Evolutionary conservation across 2,797 vertebrate species (phyloP), one percentile per base, ranked within the genome.

Genomic region (Cyclopterus lumpus): DNA sequence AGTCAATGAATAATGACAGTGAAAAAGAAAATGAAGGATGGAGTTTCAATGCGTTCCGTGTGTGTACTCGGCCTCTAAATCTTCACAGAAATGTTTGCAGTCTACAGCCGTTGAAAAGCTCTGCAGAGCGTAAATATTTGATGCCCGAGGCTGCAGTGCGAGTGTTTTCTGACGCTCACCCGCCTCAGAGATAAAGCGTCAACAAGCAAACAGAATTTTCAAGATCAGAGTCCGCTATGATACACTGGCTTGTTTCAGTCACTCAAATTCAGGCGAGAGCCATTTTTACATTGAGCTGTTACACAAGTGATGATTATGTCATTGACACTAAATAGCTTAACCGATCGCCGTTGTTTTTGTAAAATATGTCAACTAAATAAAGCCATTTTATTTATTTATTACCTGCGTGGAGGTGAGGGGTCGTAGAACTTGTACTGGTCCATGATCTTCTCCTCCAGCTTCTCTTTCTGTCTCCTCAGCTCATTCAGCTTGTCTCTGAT

Each of bases 371-470:
- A 12, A 61, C 10, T 14, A 44, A 14, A 55, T 24, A 18, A 38
- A 5, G 14, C n/a, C 12, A 5, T 2, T 30, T 22, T 12, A 10
- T 51, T 51, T 22, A 12, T 51, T 6, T 70, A 55, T 61, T 95
- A 98, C 98, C 97, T 97, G 94, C 98, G 95, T 53, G 97, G 98
- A 53, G 98, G 98, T 57, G 98, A 99, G 28, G 97, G 98, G 64
- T 99, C 98, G 58, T 99, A 98, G 88, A 99, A 99, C 86, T 99
- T 99, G 88, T 99, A 99, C 73, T 99, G 98, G 92, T 99, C 98
- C 98, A 99, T 99, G 82, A 99, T 99, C 94, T 99, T 99, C 93
- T 99, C 98, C 92, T 99, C 98, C 79, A 99, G 89, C 86, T 99
- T 99, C 92, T 99, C 98, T 86, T 99, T 99, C 89, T 99, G 98